A percentile compares a stretch with the other conserved stretches of the same genome.
Conservation (phyloP, 2,888 invertebrate species). For the Sipha maydis region DNA sequence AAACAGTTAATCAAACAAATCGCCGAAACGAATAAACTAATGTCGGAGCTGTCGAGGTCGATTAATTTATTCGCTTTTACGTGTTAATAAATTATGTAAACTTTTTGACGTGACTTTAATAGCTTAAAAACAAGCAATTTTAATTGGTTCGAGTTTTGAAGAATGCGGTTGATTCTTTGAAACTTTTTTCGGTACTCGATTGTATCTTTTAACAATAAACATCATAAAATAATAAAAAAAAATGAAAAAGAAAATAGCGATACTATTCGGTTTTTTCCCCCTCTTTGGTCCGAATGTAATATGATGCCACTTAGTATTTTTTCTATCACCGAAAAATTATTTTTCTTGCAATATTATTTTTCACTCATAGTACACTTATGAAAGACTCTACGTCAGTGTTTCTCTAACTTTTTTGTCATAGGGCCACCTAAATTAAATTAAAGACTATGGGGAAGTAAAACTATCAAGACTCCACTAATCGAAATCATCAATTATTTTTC, state of each 20-base stretch:
- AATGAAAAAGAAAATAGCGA: not conserved
- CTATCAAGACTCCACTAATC: too few relatives aligned
- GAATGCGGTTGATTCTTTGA: not conserved
- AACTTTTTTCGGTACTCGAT: not conserved
- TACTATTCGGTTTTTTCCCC: not conserved
- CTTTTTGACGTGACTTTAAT: conserved; percentile 56
- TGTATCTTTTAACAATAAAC: not conserved
- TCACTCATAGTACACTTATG: too few relatives aligned
- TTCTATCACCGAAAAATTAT: too few relatives aligned
- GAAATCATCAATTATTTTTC: too few relatives aligned
- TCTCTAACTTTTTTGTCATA: too few relatives aligned
- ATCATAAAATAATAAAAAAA: not conserved
- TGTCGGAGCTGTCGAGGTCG: conserved; percentile 41
- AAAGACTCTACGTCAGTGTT: too few relatives aligned
- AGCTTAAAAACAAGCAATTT: not conserved
- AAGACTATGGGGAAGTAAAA: too few relatives aligned
- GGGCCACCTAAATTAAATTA: too few relatives aligned
- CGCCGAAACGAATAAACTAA: conserved; percentile 19
- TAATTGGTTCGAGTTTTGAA: conserved; percentile 18
- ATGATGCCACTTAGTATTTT: too few relatives aligned
- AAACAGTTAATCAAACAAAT: conserved; percentile 51
- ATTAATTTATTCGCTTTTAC: conserved; percentile 36
- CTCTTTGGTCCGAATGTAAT: not conserved
- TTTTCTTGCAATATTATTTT: too few relatives aligned
- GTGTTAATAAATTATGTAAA: conserved; percentile 33